Percentiles rank a stretch among this genome's conserved stretches.
These are phyloP conservation scores for Leucosticte australis DNA, from an alignment of 2,113 vertebrate species.

Conservation along the genomic window DNA sequence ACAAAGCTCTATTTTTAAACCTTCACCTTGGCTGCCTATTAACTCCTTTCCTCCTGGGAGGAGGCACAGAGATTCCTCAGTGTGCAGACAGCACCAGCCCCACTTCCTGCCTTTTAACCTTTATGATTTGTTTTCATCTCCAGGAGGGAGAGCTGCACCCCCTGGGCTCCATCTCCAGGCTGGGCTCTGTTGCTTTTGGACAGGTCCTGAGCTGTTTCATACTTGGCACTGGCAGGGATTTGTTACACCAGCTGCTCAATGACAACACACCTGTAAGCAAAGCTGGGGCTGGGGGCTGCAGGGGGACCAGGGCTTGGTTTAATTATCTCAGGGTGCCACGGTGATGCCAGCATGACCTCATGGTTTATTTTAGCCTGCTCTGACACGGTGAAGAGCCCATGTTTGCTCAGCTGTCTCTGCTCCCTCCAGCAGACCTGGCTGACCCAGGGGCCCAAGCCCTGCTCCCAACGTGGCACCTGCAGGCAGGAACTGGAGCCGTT, in stretches of 20 bases:
- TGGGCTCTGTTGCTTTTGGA: slow-evolving; percentile 71
- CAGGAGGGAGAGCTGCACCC: slow-evolving; percentile 50
- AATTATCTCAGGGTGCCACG: slow-evolving; percentile 62
- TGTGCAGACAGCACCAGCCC: slow-evolving; percentile 1
- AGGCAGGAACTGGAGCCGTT: not conserved
- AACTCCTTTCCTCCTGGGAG: slow-evolving; percentile 48
- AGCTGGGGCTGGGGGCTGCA: slow-evolving; percentile 26
- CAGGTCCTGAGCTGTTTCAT: slow-evolving; percentile 6
- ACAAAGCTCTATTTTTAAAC: slow-evolving; percentile 57
- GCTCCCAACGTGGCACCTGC: not conserved
- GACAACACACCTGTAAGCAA: slow-evolving; percentile 73
- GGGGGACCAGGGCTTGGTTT: slow-evolving; percentile 14
- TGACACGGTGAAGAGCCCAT: not conserved
- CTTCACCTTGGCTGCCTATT: slow-evolving; percentile 38
- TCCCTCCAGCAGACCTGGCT: not conserved
- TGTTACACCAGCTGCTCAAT: slow-evolving; percentile 77
- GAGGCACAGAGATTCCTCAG: slow-evolving; percentile 8
- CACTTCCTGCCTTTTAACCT: slow-evolving; percentile 26
- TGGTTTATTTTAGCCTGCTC: slow-evolving; percentile 52
- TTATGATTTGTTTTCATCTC: slow-evolving; percentile 72
- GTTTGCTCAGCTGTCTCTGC: slow-evolving; percentile 67
- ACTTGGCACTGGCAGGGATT: slow-evolving; percentile 50
- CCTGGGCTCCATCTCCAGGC: not conserved
- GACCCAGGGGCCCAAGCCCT: not conserved
- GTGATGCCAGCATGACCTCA: slow-evolving; percentile 68